Conservation (phyloP, 2,113 vertebrate species). For the Bolborhynchus lineola region DNA sequence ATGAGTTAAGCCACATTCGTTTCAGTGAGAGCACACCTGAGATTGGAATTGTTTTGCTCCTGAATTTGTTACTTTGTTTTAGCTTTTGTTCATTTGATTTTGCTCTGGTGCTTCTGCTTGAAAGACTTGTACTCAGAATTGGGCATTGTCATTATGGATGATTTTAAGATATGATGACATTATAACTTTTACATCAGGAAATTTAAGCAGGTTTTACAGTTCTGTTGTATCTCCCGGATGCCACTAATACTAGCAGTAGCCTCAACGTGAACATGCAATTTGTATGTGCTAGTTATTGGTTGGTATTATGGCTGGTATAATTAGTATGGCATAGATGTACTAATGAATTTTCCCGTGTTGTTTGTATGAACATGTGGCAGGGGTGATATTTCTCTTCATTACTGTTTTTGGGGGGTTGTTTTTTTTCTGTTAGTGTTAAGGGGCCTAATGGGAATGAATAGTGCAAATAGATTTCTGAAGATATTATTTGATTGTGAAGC, state of each 20-base stretch:
- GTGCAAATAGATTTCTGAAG: background rate
- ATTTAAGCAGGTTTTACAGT: background rate
- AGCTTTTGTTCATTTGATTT: background rate
- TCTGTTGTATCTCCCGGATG: background rate
- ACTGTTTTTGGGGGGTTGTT: background rate
- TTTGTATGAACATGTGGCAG: background rate
- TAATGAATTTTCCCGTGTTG: background rate
- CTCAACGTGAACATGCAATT: accelerated
- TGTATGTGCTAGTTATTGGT: background rate
- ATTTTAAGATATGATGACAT: background rate
- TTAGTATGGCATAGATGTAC: background rate
- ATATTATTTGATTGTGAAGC: accelerated
- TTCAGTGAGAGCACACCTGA: background rate
- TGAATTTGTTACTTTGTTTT: background rate
- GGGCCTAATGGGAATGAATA: background rate
- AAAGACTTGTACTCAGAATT: background rate
- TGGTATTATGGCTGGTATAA: background rate
- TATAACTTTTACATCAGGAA: background rate
- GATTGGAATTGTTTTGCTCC: background rate
- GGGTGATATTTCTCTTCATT: accelerated
- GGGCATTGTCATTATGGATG: background rate
- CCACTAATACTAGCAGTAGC: background rate
- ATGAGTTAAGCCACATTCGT: background rate
- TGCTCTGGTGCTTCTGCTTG: background rate
- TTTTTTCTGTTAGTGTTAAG: background rate